Conservation (phyloP, 2,797 vertebrate genomes). For the Tauraco hartlaubi region DNA sequence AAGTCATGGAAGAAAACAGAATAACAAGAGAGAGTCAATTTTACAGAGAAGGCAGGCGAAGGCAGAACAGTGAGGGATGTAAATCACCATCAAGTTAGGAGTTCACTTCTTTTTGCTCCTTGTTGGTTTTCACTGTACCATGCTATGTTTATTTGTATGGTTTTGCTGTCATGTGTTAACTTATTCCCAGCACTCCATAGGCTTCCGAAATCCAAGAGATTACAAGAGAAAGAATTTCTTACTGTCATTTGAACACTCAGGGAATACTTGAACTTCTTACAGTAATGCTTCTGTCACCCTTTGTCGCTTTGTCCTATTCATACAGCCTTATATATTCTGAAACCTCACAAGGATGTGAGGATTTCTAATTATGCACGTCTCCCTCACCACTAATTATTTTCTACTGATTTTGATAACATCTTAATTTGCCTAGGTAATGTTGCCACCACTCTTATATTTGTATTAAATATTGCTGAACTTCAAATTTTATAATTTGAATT, state of each 20-base stretch:
- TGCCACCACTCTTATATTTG: not conserved
- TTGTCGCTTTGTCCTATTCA: not conserved
- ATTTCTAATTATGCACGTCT: not conserved
- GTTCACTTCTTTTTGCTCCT: not conserved
- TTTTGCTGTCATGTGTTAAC: not conserved
- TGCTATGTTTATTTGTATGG: not conserved
- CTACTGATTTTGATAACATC: not conserved
- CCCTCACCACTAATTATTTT: not conserved
- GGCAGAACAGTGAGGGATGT: not conserved
- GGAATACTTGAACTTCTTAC: not conserved
- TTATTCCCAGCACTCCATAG: not conserved
- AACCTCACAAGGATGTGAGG: not conserved
- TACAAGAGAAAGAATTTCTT: not conserved
- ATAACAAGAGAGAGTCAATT: not conserved
- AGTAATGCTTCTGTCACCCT: not conserved
- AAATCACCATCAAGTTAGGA: not conserved
- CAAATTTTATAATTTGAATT: not conserved
- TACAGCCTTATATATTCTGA: not conserved
- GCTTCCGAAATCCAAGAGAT: not conserved
- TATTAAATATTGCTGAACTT: not conserved
- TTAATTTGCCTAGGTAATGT: not conserved
- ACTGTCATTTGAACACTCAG: not conserved
- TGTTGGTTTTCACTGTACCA: not conserved
- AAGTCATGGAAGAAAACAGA: not conserved
- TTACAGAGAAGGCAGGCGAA: not conserved